Evolutionary conservation across 2,113 vertebrate species (phyloP).

Genomic region (Pelodiscus sinensis): DNA sequence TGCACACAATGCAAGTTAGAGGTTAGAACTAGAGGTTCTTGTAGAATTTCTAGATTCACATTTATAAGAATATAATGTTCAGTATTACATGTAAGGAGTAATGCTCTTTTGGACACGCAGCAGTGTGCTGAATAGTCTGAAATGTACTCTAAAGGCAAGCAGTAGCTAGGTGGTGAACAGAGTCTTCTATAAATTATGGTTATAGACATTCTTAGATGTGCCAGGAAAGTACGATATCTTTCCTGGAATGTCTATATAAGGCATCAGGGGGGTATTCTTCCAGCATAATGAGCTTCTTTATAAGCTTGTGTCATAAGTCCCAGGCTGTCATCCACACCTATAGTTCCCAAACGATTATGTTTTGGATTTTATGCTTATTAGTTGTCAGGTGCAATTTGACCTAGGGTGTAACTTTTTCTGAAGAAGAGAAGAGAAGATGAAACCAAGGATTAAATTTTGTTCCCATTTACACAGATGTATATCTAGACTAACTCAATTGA

Average conservation of each 20-base stretch:
- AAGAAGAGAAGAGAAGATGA: neutral
- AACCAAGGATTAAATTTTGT: neutral
- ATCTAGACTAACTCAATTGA: neutral
- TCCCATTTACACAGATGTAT: neutral
- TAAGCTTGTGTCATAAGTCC: constrained; percentile 12
- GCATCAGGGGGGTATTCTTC: constrained; percentile 33
- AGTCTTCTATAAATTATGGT: constrained; percentile 12
- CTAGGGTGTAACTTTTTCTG: neutral
- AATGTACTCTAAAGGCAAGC: neutral
- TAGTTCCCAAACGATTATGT: constrained; percentile 13
- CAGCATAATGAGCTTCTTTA: constrained; percentile 29
- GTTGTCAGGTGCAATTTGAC: neutral
- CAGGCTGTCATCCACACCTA: constrained; percentile 42
- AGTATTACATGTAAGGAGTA: neutral
- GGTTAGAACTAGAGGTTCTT: no score
- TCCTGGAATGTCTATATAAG: neutral
- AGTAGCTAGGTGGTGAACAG: neutral
- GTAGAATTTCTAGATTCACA: neutral
- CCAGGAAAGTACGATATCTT: constrained; percentile 19
- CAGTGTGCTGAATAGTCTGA: neutral
- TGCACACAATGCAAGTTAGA: neutral
- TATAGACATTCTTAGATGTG: constrained; percentile 3
- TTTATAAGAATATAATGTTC: neutral
- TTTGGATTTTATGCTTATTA: neutral
- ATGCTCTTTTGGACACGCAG: neutral